Conservation (phyloP, 2,113 vertebrate species). For the Malurus elegans region DNA sequence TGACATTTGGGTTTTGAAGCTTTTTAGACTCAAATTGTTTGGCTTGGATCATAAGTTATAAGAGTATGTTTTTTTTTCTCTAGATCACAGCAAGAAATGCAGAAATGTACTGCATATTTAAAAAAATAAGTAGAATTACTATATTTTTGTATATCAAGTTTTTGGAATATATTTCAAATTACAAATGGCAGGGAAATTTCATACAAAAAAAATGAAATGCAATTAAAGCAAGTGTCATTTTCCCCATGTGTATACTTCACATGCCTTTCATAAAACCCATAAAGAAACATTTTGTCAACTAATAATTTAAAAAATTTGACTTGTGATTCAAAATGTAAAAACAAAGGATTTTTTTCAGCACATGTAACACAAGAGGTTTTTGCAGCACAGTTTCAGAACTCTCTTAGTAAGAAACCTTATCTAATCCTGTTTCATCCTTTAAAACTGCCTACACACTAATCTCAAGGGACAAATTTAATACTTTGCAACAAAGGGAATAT, state of each 20-base stretch:
- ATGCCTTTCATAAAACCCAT: constrained; percentile 30
- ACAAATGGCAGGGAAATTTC: constrained; percentile 36
- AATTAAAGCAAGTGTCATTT: constrained; percentile 46
- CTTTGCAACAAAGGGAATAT: constrained; percentile 85
- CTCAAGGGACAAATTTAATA: constrained; percentile 88
- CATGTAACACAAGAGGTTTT: constrained; percentile 65
- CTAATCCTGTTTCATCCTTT: constrained; percentile 84
- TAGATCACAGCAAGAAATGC: constrained; percentile 26
- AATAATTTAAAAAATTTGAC: constrained; percentile 62
- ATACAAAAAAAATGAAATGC: constrained; percentile 36
- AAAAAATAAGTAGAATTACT: constrained; percentile 40
- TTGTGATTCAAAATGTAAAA: constrained; percentile 70
- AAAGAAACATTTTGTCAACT: constrained; percentile 70
- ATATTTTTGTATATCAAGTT: constrained; percentile 18
- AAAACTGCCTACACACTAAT: constrained; percentile 78
- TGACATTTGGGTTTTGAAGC: background rate
- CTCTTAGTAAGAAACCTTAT: constrained; percentile 77
- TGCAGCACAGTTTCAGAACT: constrained; percentile 70
- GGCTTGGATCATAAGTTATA: constrained; percentile 8
- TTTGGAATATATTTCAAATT: constrained; percentile 53
- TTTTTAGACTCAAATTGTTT: constrained; percentile 38
- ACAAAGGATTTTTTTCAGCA: constrained; percentile 66
- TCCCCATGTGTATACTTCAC: background rate
- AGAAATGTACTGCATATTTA: constrained; percentile 40
- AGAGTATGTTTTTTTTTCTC: constrained; percentile 7